These are phyloP conservation scores for Nixonia krombeini DNA, from an alignment of 1,140 invertebrate genomes.

Conservation along the genomic window DNA sequence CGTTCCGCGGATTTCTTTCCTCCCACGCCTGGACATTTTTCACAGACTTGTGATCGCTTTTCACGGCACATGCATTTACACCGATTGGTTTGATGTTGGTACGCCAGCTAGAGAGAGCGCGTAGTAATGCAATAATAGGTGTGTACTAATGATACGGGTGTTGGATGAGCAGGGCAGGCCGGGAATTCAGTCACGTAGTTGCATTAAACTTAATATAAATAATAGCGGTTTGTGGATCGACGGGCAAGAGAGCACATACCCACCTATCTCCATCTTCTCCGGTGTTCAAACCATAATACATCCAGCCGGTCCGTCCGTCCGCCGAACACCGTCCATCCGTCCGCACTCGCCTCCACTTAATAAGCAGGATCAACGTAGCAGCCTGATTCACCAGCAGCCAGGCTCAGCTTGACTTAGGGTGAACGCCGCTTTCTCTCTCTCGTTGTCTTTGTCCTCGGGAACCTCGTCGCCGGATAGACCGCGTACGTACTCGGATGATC, in stretches of 20 bases:
- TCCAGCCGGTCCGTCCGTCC: constrained; percentile 45
- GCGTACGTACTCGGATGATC: constrained; percentile 1
- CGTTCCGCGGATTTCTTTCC: constrained; percentile 13
- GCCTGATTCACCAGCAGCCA: constrained; percentile 64
- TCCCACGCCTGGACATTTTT: constrained; percentile 42
- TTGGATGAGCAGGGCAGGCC: constrained; percentile 25
- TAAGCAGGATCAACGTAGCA: constrained; percentile 67
- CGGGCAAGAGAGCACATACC: constrained; percentile 62
- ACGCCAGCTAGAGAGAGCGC: constrained; percentile 26
- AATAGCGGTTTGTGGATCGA: constrained; percentile 72
- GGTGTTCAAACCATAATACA: constrained; percentile 64
- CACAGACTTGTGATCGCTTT: constrained; percentile 18
- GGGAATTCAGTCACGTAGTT: constrained; percentile 72
- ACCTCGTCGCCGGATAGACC: constrained; percentile 16
- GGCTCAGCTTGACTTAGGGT: constrained; percentile 9
- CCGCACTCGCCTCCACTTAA: constrained; percentile 70
- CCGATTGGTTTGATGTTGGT: constrained; percentile 5
- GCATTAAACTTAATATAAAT: constrained; percentile 74
- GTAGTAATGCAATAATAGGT: constrained; percentile 70
- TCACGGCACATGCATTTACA: constrained; percentile 15
- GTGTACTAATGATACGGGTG: constrained; percentile 72
- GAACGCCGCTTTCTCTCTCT: constrained; percentile 18
- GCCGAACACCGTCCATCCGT: constrained; percentile 35
- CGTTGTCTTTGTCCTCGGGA: constrained; percentile 20
- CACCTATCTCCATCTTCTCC: constrained; percentile 67